Base-by-base conservation (phyloP, 2,888 invertebrate genomes). In the Schrankia costaestrigalis region DNA sequence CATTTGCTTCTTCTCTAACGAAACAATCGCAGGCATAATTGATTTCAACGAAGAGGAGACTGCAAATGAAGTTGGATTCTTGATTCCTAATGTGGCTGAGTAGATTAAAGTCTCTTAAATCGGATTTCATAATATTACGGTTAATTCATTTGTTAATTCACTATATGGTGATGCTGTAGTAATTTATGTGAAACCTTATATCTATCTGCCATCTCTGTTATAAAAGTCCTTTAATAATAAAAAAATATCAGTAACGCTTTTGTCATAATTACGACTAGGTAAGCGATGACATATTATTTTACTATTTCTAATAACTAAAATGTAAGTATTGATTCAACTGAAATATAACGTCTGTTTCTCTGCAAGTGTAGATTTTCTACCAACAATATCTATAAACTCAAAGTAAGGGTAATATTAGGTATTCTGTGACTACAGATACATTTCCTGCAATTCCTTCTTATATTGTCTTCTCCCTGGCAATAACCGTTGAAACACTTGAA, bases 11-110 rank as follows among this genome's bases (percentile, higher is more conserved):
- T 63, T 74, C n/a, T n/a, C 78, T 83, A 85, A 84, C 85, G 85
- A 86, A 86, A 85, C 84, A 85, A 86, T 85, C 72, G 82, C 80
- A 66, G 57, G 76, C 81, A 84, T 85, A 85, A 86, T 86, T 86
- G 85, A 84, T 85, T 86, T 83, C 74, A 83, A 81, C 74, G 78
- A 76, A 69, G 76, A 74, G 65, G 57, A 60, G 71, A 72, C 79
- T 81, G 80, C 72, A 77, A 79, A 82, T 80, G 72, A 76, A 78
- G 76, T 70, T 60, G 64, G 43, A 43, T 40, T 41, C 47, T 48
- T 35, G 49, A 46, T 44, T 59, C 35, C 38, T 46, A 38, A 49
- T 52, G 43, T 43, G 41, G 37, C 27, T 44, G 46, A 46, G 56
- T 47, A 24, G 34, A 13, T 25, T 10, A 19, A 17, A 25, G 22